phyloP scores from a whole-genome alignment of 1,140 invertebrate genomes.

The Olivierus martensii region DNA sequence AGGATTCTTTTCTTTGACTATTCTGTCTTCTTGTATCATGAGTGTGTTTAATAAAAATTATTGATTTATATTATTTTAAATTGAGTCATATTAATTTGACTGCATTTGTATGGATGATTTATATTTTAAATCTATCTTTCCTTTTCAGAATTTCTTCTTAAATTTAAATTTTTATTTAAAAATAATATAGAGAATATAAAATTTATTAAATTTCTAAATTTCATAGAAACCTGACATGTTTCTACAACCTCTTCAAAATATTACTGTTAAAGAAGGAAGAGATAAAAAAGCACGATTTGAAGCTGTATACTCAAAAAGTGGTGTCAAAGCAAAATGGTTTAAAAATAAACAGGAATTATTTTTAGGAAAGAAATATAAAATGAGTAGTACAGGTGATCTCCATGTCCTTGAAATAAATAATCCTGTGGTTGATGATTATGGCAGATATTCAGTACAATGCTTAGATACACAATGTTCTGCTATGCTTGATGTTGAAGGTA shows the following conservation, averaged over 20 bases:
- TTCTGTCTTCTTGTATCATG: too few relatives aligned
- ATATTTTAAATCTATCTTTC: not conserved
- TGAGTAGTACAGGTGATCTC: conserved; percentile 75
- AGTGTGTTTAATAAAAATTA: too few relatives aligned
- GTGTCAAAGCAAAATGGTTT: conserved; percentile 82
- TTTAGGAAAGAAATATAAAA: conserved; percentile 80
- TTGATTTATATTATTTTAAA: too few relatives aligned
- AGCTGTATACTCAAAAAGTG: conserved; percentile 76
- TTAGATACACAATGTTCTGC: conserved; percentile 71
- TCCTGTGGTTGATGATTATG: conserved; percentile 93
- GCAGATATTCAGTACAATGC: conserved; percentile 93
- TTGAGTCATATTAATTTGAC: too few relatives aligned
- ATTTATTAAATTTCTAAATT: not conserved
- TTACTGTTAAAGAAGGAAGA: conserved; percentile 90
- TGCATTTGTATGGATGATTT: too few relatives aligned
- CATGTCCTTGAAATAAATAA: conserved; percentile 80
- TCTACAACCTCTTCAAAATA: conserved; percentile 84
- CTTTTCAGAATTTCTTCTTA: not conserved
- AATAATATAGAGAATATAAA: not conserved
- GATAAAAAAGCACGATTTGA: conserved; percentile 88
- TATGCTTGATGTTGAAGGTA: conserved; percentile 77
- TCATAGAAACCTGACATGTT: conserved; percentile 84
- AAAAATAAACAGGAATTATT: conserved; percentile 85
- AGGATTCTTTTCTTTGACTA: too few relatives aligned
- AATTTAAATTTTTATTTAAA: not conserved